Evolutionary conservation across 30 jellyfish, hydroid and myxozoan genomes (phyloP).

Genomic region (Aurelia sp.): DNA sequence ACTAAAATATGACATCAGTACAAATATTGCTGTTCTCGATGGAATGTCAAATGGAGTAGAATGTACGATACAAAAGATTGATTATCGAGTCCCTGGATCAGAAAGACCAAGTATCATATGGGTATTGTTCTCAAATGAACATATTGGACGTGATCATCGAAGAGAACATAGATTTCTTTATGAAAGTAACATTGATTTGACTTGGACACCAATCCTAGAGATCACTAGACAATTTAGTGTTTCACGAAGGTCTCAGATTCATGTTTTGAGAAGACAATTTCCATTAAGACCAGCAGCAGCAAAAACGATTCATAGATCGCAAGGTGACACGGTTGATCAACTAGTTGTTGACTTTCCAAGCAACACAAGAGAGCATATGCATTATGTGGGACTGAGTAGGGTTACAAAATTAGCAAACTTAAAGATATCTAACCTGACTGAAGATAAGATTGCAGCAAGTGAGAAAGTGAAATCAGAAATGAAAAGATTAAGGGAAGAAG

Average conservation of each 20-base stretch:
- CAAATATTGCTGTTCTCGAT: conserved; percentile 14
- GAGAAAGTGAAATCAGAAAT: conserved; percentile 30
- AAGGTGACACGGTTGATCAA: conserved; percentile 35
- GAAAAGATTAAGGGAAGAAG: conserved; percentile 15
- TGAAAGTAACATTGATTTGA: not conserved
- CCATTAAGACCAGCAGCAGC: conserved; percentile 52
- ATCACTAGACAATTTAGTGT: conserved; percentile 6
- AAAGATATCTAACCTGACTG: not conserved
- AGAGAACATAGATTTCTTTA: not conserved
- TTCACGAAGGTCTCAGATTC: too few relatives aligned
- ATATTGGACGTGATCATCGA: conserved; percentile 11
- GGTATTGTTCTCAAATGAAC: not conserved
- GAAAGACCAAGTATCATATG: conserved; percentile 40
- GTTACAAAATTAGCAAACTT: conserved; percentile 3
- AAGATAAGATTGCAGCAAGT: not conserved
- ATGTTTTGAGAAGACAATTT: conserved; percentile 12
- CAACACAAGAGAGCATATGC: conserved; percentile 38
- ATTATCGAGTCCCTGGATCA: conserved; percentile 3
- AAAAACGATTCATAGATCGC: conserved; percentile 42
- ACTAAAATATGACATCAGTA: conserved; percentile 2
- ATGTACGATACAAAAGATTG: conserved; percentile 22
- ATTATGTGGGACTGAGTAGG: conserved; percentile 40
- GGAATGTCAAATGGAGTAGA: conserved; percentile 51
- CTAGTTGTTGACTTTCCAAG: conserved; percentile 3
- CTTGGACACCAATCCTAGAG: conserved; percentile 51